phyloP scores from a whole-genome alignment of 2,888 invertebrate genomes.

The Hesperia comma region DNA sequence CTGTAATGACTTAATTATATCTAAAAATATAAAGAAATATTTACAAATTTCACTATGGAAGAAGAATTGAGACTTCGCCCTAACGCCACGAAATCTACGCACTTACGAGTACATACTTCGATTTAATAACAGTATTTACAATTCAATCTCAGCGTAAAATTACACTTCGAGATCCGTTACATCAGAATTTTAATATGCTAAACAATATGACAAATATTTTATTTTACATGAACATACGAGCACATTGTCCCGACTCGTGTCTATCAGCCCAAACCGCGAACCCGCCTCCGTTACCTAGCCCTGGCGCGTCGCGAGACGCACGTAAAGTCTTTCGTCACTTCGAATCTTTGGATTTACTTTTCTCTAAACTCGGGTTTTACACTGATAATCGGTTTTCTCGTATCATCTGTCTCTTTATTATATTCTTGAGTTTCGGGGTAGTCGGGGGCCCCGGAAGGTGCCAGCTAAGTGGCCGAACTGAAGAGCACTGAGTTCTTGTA shows the following conservation, averaged over 20 bases:
- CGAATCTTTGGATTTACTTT: constrained; percentile 69
- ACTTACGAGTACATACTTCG: constrained; percentile 70
- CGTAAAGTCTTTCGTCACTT: constrained; percentile 32
- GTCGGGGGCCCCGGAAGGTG: constrained; percentile 68
- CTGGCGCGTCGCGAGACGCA: constrained; percentile 27
- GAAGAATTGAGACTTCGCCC: constrained; percentile 71
- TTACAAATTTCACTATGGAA: constrained; percentile 84
- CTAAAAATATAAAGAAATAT: constrained; percentile 74
- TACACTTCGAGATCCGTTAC: constrained; percentile 66
- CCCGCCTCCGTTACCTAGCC: constrained; percentile 47
- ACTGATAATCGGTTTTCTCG: constrained; percentile 81
- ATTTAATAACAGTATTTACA: constrained; percentile 81
- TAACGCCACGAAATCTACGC: constrained; percentile 65
- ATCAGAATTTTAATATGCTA: constrained; percentile 53
- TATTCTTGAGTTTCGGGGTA: constrained; percentile 69
- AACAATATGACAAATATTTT: constrained; percentile 58
- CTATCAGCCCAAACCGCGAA: constrained; percentile 49
- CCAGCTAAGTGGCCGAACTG: constrained; percentile 91
- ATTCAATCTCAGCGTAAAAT: constrained; percentile 66
- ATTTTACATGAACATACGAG: constrained; percentile 47
- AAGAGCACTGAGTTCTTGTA: constrained; percentile 96
- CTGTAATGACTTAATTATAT: constrained; percentile 67
- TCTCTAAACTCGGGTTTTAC: constrained; percentile 83
- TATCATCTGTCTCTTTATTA: constrained; percentile 63
- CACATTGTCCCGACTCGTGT: constrained; percentile 36